Evolutionary conservation across 2,888 invertebrate species (phyloP).

Genomic region (Epistrophella euchroma): DNA sequence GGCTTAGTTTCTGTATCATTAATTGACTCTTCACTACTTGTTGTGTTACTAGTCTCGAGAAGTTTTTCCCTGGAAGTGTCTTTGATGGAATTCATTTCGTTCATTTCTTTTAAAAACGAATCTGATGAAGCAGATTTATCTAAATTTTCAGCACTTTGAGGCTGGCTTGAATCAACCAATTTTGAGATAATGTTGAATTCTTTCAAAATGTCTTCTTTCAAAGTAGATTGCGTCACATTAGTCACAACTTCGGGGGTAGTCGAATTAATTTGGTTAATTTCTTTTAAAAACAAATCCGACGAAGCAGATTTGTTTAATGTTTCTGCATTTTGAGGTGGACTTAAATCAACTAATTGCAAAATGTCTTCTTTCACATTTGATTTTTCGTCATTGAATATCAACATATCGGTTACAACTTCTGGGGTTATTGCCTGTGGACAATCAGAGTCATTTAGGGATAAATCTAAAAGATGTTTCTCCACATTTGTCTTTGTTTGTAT

Average conservation of each 20-base stretch:
- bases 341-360: slow-evolving; percentile 26
- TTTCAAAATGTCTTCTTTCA: neutral
- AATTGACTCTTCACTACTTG: slow-evolving; percentile 33
- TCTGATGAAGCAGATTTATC: slow-evolving; percentile 27
- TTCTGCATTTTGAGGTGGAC: neutral
- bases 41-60: slow-evolving; percentile 7
- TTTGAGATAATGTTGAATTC: neutral
- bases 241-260: neutral
- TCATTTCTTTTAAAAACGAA: slow-evolving; percentile 43
- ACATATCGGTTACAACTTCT: slow-evolving; percentile 17
- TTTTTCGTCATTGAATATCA: slow-evolving; percentile 25
- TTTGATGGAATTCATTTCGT: neutral
- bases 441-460: slow-evolving; percentile 37
- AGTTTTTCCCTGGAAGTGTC: slow-evolving; percentile 41
- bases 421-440: slow-evolving; percentile 42
- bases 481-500: neutral
- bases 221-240: neutral
- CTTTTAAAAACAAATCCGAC: slow-evolving; percentile 42
- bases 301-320: neutral
- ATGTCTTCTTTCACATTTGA: neutral
- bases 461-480: slow-evolving; percentile 42
- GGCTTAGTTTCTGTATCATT: neutral
- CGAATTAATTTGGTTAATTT: neutral
- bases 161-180: neutral
- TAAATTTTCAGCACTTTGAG: neutral